Evolutionary conservation across 2,797 vertebrate species (phyloP), one percentile per base, ranked within the genome.

Genomic region (Catamblyrhynchus diadema): DNA sequence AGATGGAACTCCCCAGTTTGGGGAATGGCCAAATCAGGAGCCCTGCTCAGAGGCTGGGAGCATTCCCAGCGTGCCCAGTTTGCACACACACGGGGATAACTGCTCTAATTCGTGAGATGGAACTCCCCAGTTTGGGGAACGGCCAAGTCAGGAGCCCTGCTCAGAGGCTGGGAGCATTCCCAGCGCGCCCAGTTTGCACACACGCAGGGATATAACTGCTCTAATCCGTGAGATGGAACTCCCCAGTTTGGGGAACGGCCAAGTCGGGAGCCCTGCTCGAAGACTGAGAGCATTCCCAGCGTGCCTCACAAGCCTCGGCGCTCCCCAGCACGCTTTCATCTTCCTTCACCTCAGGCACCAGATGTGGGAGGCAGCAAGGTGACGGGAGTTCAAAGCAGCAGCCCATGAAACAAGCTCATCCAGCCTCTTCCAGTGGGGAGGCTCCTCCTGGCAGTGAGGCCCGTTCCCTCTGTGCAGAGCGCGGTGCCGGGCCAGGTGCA

Each of bases 291-390:
- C 71, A 93, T 94, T 95, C 88, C 74, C 96, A 19, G 32, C 60
- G 2, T 73, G 86, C 51, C 60, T 85, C 74, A 42, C 95, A 91
- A 95, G 93, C 84, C 93, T 45, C 84, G 70, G 65, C 94, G 19
- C 50, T 90, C 85, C 82, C 42, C 65, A 51, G 69, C 28, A 16
- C 0, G 1, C 95, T 96, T 96, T 96, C 90, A 96, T 96, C 95
- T 93, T 77, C 65, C 82, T 91, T 78, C 88, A 79, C 95, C 91
- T 91, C 79, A 22, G 96, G 95, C 85, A 69, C 79, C 95, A 95
- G 85, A 88, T 91, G 96, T 86, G 91, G 95, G 94, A 94, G 95
- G 92, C 86, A 88, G 83, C 54, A 30, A 25, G 3, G 8, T 2
- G 21, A 86, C 35, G 71, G 50, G 45, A 95, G 91, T 96, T 96